These are phyloP conservation scores for Sesia apiformis DNA, from an alignment of 2,888 invertebrate species.

Conservation along the genomic window DNA sequence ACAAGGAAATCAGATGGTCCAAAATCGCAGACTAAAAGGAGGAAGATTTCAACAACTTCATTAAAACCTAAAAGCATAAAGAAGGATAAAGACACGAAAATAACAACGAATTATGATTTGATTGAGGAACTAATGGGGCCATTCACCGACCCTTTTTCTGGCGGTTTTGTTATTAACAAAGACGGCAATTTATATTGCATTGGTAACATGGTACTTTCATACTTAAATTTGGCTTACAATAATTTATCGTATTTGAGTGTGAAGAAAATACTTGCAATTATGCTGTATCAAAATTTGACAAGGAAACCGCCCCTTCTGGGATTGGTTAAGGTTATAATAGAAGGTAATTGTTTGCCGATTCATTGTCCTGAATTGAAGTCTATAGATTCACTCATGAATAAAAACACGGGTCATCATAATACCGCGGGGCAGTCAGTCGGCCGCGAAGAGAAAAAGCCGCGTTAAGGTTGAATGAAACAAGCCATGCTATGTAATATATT, in stretches of 20 bases:
- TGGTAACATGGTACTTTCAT: conserved; percentile 38
- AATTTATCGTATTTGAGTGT: conserved; percentile 28
- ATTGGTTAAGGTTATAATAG: conserved; percentile 32
- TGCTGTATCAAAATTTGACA: conserved; percentile 23
- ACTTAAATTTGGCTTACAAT: conserved; percentile 46
- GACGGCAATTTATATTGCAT: conserved; percentile 22
- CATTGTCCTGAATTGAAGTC: conserved; percentile 25
- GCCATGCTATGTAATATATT: too few species aligned
- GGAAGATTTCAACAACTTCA: background rate
- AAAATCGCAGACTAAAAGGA: background rate
- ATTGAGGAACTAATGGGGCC: conserved; percentile 21
- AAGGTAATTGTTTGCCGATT: conserved; percentile 38
- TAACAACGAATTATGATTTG: background rate
- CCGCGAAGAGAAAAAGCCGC: conserved; percentile 10
- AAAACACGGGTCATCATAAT: background rate
- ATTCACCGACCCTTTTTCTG: conserved; percentile 28
- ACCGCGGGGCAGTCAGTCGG: background rate
- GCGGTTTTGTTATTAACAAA: conserved; percentile 12
- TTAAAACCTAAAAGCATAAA: background rate
- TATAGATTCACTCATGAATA: conserved; percentile 14
- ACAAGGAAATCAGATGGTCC: background rate
- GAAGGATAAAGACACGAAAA: background rate
- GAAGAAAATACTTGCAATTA: conserved; percentile 25
- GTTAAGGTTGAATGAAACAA: conserved; percentile 4
- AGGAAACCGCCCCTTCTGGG: conserved; percentile 30